Conservation (phyloP, 2,888 invertebrate genomes). For the Pristionchus japonicus region DNA sequence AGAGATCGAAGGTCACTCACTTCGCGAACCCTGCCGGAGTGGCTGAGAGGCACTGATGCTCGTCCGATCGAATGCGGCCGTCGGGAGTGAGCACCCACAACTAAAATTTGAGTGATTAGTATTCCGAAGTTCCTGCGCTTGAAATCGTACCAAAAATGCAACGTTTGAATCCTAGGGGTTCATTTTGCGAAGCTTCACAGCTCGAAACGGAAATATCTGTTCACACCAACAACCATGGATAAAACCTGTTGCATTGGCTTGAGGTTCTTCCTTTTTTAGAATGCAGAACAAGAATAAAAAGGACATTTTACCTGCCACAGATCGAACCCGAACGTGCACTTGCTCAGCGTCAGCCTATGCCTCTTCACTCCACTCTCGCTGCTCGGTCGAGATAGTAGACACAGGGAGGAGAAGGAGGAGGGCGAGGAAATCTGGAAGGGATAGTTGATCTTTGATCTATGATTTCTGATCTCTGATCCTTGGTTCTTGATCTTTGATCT, state of each 20-base stretch:
- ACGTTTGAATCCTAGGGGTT: no score
- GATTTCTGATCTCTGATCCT: not conserved
- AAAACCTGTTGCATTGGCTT: no score
- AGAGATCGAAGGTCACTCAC: constrained; percentile 2
- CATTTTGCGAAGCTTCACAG: no score
- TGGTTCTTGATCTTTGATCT: no score
- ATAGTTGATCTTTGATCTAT: constrained; percentile 27
- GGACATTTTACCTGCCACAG: constrained; percentile 73
- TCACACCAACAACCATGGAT: no score
- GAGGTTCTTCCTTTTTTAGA: no score
- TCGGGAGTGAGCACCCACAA: constrained; percentile 71
- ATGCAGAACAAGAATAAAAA: no score
- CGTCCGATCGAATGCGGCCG: constrained; percentile 71
- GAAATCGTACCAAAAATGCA: no score
- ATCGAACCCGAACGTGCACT: constrained; percentile 74
- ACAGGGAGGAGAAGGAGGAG: constrained; percentile 48
- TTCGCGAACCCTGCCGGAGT: not conserved
- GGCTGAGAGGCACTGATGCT: constrained; percentile 70
- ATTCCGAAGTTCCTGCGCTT: not conserved
- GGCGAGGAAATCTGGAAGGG: constrained; percentile 29
- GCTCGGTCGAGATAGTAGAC: constrained; percentile 69
- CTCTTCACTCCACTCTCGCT: constrained; percentile 62
- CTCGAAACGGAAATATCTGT: no score
- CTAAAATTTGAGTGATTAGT: constrained; percentile 56
- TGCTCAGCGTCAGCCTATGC: constrained; percentile 64